phyloP scores from a whole-genome alignment of 2,113 vertebrate species.

The Coryphaenoides rupestris region DNA sequence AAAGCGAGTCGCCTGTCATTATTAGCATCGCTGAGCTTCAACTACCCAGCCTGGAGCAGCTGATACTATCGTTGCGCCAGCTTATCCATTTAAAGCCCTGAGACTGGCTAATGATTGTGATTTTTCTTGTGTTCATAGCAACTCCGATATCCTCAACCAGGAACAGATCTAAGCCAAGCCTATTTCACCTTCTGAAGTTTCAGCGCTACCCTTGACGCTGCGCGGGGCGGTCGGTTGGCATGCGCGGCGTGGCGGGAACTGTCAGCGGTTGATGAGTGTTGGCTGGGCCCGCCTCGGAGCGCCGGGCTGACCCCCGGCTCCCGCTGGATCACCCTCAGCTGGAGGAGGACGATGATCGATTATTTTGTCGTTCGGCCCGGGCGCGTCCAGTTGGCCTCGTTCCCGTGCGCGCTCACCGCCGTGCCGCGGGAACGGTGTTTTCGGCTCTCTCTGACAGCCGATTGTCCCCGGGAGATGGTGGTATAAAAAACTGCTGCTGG shows the following conservation, averaged over 20 bases:
- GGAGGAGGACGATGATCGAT: slow-evolving; percentile 15
- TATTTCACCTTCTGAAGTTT: background rate
- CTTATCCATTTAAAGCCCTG: no score
- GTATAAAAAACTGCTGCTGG: background rate
- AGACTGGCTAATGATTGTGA: no score
- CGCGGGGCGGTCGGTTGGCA: background rate
- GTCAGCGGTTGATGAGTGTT: slow-evolving; percentile 4
- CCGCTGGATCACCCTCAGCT: background rate
- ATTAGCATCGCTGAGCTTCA: no score
- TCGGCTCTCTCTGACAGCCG: background rate
- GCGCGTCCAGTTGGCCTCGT: slow-evolving; percentile 14
- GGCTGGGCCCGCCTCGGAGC: slow-evolving; percentile 4
- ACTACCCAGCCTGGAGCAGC: no score
- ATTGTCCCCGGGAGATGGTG: slow-evolving; percentile 1
- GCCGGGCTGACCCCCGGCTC: slow-evolving; percentile 7
- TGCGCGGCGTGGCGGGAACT: background rate
- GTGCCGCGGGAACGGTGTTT: background rate
- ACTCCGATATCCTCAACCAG: background rate
- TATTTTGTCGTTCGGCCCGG: slow-evolving; percentile 10
- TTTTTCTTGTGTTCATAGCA: no score
- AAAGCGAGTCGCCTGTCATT: no score
- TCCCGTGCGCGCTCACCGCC: background rate
- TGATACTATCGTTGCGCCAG: no score
- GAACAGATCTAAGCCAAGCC: background rate
- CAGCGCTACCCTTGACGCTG: background rate